phyloP scores from a whole-genome alignment of 2,797 vertebrate genomes.

The Lagodon rhomboides region DNA sequence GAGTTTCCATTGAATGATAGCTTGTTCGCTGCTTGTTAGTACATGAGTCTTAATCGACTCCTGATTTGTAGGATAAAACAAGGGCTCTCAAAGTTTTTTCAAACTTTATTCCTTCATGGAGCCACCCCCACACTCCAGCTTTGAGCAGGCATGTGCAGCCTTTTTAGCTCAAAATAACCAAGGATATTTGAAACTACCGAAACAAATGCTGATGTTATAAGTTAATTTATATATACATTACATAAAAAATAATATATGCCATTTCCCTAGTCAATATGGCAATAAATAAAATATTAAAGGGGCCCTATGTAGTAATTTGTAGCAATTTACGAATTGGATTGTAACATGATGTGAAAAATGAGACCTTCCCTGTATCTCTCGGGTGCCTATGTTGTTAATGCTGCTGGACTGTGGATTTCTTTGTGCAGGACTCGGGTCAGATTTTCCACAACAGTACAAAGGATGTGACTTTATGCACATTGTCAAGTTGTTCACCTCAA shows the following conservation, averaged over 20 bases:
- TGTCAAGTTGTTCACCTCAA: too few species aligned
- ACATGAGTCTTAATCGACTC: background rate
- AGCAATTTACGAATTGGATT: too few species aligned
- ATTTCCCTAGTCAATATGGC: too few species aligned
- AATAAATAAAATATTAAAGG: background rate
- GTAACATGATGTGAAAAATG: too few species aligned
- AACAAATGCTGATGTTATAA: background rate
- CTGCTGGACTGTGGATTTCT: too few species aligned
- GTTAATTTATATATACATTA: background rate
- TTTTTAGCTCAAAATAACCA: background rate
- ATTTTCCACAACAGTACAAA: too few species aligned
- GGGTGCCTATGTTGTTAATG: too few species aligned
- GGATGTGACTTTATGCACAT: too few species aligned
- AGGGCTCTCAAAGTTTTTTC: background rate
- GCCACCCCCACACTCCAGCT: background rate
- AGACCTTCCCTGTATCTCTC: too few species aligned
- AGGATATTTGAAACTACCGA: too few species aligned
- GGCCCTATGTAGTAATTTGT: too few species aligned
- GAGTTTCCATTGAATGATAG: slow-evolving; percentile 1
- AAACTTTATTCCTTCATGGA: background rate
- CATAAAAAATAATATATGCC: background rate
- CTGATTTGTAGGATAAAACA: background rate
- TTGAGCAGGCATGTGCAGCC: background rate
- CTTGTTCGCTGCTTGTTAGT: background rate
- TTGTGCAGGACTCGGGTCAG: too few species aligned